Conservation (phyloP, 2,888 invertebrate genomes). For the Drosophila engyochracea region DNA sequence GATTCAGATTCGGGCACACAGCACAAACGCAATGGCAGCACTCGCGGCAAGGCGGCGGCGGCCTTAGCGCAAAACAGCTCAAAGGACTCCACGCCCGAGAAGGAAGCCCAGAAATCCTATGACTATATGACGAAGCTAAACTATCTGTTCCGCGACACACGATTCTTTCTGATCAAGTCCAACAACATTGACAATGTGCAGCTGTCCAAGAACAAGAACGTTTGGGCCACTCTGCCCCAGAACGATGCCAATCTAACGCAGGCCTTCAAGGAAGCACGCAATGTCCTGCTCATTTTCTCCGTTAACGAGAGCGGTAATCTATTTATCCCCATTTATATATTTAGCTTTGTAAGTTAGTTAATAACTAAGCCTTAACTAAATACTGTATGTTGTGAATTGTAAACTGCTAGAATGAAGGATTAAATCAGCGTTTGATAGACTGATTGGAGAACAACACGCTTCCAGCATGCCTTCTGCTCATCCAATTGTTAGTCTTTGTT, state of each 20-base stretch:
- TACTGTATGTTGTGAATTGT: not conserved
- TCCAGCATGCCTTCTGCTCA: not conserved
- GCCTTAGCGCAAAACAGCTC: slow-evolving; percentile 54
- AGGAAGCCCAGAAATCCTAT: slow-evolving; percentile 86
- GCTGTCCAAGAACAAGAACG: slow-evolving; percentile 96
- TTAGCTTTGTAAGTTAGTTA: not conserved
- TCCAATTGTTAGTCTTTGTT: not conserved
- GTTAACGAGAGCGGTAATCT: slow-evolving; percentile 95
- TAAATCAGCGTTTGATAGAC: not conserved
- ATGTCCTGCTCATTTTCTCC: slow-evolving; percentile 97
- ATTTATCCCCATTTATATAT: not conserved
- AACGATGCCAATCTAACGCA: slow-evolving; percentile 98
- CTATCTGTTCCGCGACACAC: slow-evolving; percentile 96
- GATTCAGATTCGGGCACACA: slow-evolving; percentile 83
- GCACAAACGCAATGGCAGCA: slow-evolving; percentile 79
- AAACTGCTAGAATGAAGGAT: not conserved
- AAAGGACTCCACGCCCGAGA: slow-evolving; percentile 67
- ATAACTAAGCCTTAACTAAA: not conserved
- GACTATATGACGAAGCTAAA: slow-evolving; percentile 95
- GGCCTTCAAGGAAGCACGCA: slow-evolving; percentile 96
- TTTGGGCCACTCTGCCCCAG: slow-evolving; percentile 99
- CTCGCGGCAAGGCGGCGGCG: slow-evolving; percentile 58
- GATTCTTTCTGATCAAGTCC: slow-evolving; percentile 98
- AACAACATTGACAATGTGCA: slow-evolving; percentile 99
- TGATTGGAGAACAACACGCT: not conserved